These are phyloP conservation scores for Zaprionus davidi DNA, from an alignment of 1,140 invertebrate genomes.

Conservation along the genomic window DNA sequence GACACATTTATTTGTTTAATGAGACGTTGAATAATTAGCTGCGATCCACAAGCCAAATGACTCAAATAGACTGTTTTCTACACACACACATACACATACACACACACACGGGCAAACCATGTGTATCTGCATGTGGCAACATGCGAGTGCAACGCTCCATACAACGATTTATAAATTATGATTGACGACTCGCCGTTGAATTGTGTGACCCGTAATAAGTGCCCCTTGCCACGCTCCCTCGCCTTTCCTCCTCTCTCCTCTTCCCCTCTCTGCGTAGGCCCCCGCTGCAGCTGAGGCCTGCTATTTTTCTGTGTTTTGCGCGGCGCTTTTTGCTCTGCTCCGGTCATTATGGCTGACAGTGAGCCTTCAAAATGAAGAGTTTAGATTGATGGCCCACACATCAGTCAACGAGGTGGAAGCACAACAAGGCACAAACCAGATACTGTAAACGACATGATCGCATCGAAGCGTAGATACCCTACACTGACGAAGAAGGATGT, in stretches of 20 bases:
- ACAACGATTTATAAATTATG: slow-evolving; percentile 77
- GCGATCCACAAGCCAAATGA: slow-evolving; percentile 61
- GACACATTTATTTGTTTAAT: slow-evolving; percentile 82
- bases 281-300: slow-evolving; percentile 31
- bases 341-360: slow-evolving; percentile 79
- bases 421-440: slow-evolving; percentile 25
- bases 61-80: slow-evolving; percentile 36
- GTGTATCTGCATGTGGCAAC: slow-evolving; percentile 13
- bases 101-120: background rate
- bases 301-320: slow-evolving; percentile 62
- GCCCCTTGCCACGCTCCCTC: slow-evolving; percentile 4
- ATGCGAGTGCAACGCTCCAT: slow-evolving; percentile 13
- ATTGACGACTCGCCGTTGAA: slow-evolving; percentile 74
- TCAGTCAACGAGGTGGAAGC: slow-evolving; percentile 66
- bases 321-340: slow-evolving; percentile 63
- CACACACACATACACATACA: slow-evolving; percentile 1
- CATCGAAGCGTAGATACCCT: slow-evolving; percentile 45
- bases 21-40: slow-evolving; percentile 80
- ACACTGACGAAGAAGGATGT: background rate
- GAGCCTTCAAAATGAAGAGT: slow-evolving; percentile 81
- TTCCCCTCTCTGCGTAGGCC: background rate
- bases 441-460: background rate
- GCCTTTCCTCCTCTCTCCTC: background rate
- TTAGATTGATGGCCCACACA: slow-evolving; percentile 81
- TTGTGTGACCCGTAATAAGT: slow-evolving; percentile 71